A percentile compares a stretch with the other conserved stretches of the same genome.
phyloP scores from a whole-genome alignment of 2,888 invertebrate species.

The Nemapogon koenigi region DNA sequence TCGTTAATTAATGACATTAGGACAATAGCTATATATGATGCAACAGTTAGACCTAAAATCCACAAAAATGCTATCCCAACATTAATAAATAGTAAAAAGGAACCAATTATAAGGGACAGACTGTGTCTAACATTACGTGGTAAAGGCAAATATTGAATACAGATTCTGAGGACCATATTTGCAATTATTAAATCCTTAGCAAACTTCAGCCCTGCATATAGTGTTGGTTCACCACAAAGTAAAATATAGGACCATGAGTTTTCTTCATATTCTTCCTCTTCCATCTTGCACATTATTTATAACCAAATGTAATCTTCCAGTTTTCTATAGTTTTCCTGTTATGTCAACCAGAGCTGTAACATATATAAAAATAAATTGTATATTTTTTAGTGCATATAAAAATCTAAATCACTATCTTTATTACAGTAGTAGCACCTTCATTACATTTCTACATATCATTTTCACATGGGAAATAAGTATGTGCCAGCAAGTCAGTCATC shows the following conservation, averaged over 20 bases:
- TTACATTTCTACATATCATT: too few species aligned
- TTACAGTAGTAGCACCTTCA: too few species aligned
- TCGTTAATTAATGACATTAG: slow-evolving; percentile 37
- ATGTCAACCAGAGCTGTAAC: too few species aligned
- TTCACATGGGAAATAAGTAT: too few species aligned
- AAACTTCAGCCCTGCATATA: slow-evolving; percentile 52
- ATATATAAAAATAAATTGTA: too few species aligned
- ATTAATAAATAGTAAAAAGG: slow-evolving; percentile 45
- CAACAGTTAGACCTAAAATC: slow-evolving; percentile 44
- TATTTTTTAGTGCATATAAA: too few species aligned
- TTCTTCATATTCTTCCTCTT: slow-evolving; percentile 40
- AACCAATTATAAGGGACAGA: slow-evolving; percentile 45
- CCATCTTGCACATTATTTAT: slow-evolving; percentile 26
- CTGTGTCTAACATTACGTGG: slow-evolving; percentile 53
- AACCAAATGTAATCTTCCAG: background rate
- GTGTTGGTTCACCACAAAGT: slow-evolving; percentile 51
- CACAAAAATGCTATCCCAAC: slow-evolving; percentile 46
- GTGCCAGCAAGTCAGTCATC: too few species aligned
- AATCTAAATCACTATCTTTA: too few species aligned
- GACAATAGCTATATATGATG: slow-evolving; percentile 42
- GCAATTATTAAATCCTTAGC: slow-evolving; percentile 55
- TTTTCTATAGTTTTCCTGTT: background rate
- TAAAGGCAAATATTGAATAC: slow-evolving; percentile 42
- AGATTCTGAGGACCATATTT: slow-evolving; percentile 41
- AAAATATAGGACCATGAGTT: slow-evolving; percentile 42